Evolutionary conservation across 1,140 invertebrate species (phyloP).

Genomic region (Heliothis virescens): DNA sequence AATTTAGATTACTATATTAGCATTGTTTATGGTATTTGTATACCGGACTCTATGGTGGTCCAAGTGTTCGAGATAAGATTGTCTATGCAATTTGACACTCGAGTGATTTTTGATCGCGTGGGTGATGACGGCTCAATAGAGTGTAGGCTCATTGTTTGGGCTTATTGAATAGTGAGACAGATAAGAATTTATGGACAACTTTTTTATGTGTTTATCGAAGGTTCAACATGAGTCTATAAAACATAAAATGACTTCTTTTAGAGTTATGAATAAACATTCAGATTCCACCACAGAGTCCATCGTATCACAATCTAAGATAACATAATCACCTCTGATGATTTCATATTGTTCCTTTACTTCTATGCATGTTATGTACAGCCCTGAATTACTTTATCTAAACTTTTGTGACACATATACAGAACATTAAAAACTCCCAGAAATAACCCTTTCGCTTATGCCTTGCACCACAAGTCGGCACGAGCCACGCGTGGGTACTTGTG

Average conservation of each 20-base stretch:
- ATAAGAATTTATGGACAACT: conserved; percentile 1
- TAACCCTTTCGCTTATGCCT: conserved; percentile 21
- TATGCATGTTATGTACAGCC: no score
- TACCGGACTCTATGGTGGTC: conserved; percentile 43
- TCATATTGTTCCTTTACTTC: no score
- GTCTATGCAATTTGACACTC: conserved; percentile 46
- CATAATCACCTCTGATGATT: no score
- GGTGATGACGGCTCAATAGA: conserved; percentile 41
- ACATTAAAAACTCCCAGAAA: background rate
- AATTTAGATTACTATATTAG: conserved; percentile 73
- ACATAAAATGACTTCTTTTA: no score
- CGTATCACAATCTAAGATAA: no score
- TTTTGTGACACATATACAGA: background rate
- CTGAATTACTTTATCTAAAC: no score
- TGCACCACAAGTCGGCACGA: conserved; percentile 62
- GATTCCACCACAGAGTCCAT: no score
- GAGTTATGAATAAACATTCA: no score
- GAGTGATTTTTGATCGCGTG: conserved; percentile 32
- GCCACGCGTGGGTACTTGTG: conserved; percentile 75
- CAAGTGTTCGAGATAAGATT: conserved; percentile 41
- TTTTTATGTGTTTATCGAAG: background rate
- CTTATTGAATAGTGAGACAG: conserved; percentile 27
- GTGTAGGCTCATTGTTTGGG: conserved; percentile 32
- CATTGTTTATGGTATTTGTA: conserved; percentile 63
- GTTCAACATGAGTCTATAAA: background rate